These are phyloP conservation scores for Bombus pyrosoma DNA, from an alignment of 1,140 invertebrate genomes.

Conservation along the genomic window DNA sequence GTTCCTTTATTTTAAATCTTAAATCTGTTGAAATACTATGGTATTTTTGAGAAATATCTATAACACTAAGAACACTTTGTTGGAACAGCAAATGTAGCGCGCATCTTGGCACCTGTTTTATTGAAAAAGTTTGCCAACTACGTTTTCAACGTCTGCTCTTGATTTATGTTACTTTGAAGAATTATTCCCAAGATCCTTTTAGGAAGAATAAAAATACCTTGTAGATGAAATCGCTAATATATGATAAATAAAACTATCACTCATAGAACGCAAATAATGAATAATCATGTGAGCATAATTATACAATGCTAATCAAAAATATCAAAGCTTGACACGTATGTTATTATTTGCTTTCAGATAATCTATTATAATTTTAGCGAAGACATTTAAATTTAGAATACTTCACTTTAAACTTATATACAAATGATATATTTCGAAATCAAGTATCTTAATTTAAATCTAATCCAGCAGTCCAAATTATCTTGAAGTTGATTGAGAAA, in stretches of 20 bases:
- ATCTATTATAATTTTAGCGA: background rate
- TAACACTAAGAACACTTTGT: background rate
- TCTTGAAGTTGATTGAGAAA: background rate
- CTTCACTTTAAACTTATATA: too few relatives aligned
- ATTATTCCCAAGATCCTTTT: too few relatives aligned
- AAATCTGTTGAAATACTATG: background rate
- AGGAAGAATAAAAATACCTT: background rate
- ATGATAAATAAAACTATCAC: background rate
- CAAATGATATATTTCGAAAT: background rate
- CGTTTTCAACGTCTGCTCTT: background rate
- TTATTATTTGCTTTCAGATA: background rate
- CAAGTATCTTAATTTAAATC: background rate
- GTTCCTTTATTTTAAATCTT: background rate
- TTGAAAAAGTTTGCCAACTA: conserved; percentile 54
- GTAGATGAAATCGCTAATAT: background rate
- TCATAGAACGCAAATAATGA: background rate
- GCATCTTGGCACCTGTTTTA: conserved; percentile 38
- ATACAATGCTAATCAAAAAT: background rate
- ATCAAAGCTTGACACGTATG: background rate
- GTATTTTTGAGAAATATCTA: background rate
- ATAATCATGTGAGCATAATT: background rate
- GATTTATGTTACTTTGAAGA: background rate
- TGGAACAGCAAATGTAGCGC: background rate
- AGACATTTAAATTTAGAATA: too few relatives aligned
- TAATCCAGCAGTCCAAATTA: background rate